Base-by-base conservation (phyloP, 2,888 invertebrate genomes). In the Gnatocerus cornutus region DNA sequence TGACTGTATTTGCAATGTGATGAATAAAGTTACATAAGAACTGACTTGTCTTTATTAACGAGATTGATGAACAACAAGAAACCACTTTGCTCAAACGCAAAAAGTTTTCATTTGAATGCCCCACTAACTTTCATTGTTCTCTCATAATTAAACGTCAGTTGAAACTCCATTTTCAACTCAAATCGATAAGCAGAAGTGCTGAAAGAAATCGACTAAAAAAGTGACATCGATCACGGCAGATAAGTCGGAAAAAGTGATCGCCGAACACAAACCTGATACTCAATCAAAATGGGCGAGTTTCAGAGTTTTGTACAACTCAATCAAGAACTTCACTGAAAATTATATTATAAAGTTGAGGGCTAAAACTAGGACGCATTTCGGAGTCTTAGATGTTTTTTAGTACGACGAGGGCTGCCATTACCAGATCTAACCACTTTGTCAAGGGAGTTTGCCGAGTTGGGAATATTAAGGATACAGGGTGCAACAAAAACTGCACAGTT, bases 1-100 rank as follows among this genome's bases (percentile, higher is more conserved):
- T 76, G 76, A 76, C 75, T 76, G 75, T 76, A 71, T 68, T 71
- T 76, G 63, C 68, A 74, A 72, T 76, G 76, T 76, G 76, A 76
- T 71, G 56, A 68, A 68, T 68, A 68, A 68, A 68, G 43, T 68
- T 63, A 55, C 41, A 61, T 55, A 68, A 68, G 62, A 68, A 12
- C 13, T 67, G 39, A 48, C 33, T 33, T 29, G n/a, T n/a, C n/a
- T 21, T 21, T 21, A 21, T 21, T 21, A 21, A 4, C 21, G 21
- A 16, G 46, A 46, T 46, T 46, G 46, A 46, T 46, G 46, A 46
- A 46, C 16, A 46, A 16, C 46, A 46, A 46, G 46, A 16, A 6
- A 7, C 3, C 6, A 13, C 21, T 46, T 46, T 16, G 46, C 16
- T 46, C 16, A 46, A 12, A 7, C 16, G 43, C 46, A 46, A 46